Evolutionary conservation across 2,888 invertebrate species (phyloP), one percentile per base, ranked within the genome.

Genomic region (Drosophila leonis): DNA sequence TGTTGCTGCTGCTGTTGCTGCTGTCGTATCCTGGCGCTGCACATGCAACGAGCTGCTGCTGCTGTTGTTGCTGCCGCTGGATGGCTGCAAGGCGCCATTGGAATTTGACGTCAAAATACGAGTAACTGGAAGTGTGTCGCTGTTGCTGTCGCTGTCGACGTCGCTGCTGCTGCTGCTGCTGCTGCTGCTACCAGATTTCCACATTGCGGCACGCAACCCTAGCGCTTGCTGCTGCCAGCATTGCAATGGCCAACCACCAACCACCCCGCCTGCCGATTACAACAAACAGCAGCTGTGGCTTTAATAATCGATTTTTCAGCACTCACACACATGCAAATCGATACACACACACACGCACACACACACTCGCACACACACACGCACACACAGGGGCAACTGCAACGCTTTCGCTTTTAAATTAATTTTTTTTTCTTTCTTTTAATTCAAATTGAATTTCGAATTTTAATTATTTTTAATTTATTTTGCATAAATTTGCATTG

Each of bases 51-150:
- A 73, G 69, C 68, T 78, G 59, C 51, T 60, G 44, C 4, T 46
- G 44, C 27, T 44, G 33, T 2, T 49, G 49, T 29, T 48, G 67
- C 42, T 76, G 85, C 52, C 66, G 74, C 82, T 85, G 83, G 82
- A 83, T 72, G 85, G 83, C 83, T 78, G 85, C 83, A 84, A 72
- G 78, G 72, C 75, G 82, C 88, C 88, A 86, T 80, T 86, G 88
- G 90, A 85, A 88, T 68, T 73, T 67, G 74, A 72, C 82, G 83
- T 90, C 87, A 88, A 90, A 86, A 87, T 83, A 90, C 85, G 68
- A 68, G 74, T 51, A 54, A 71, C 90, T 91, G 90, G 88, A 91
- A 91, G 76, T 90, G 90, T 88, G 90, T 88, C 88, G 86, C 78
- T 71, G 70, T 52, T 55, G 69, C 49, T 52, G 67, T 52, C 52